Percentiles rank a stretch among this genome's conserved stretches.
Conservation (phyloP, 2,113 vertebrate species). For the Chascanopsetta lugubris region DNA sequence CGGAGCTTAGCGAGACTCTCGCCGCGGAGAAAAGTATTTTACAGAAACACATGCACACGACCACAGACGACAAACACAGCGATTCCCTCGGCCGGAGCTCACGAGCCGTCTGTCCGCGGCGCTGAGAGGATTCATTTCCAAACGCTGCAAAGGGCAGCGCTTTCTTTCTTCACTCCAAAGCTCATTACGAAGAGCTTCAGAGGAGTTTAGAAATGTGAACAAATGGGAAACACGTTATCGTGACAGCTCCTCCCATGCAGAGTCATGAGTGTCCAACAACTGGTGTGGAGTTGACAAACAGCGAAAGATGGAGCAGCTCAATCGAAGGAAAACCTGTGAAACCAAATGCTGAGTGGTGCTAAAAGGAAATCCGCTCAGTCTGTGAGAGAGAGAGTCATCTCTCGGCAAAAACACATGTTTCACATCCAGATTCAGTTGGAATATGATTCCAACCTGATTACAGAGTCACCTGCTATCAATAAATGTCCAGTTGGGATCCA, state of each 20-base stretch:
- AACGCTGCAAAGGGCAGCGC: constrained; percentile 23
- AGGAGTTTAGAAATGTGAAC: constrained; percentile 42
- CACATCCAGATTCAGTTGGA: background rate
- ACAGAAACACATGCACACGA: constrained; percentile 61
- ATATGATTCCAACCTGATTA: background rate
- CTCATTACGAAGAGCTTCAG: constrained; percentile 53
- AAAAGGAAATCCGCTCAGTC: constrained; percentile 16
- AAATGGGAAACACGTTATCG: constrained; percentile 56
- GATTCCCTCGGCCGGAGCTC: constrained; percentile 38
- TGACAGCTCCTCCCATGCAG: constrained; percentile 31
- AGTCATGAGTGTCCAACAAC: constrained; percentile 31
- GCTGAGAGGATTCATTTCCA: constrained; percentile 48
- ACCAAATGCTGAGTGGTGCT: constrained; percentile 42
- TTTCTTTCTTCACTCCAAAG: constrained; percentile 32
- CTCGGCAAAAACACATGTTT: background rate
- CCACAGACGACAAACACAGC: constrained; percentile 71
- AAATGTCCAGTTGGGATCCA: background rate
- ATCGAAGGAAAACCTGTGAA: constrained; percentile 45
- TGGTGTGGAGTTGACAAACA: constrained; percentile 44
- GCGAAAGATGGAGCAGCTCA: constrained; percentile 42
- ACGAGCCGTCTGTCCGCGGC: constrained; percentile 47
- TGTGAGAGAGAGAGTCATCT: constrained; percentile 39
- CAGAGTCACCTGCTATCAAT: background rate
- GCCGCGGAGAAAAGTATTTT: constrained; percentile 51
- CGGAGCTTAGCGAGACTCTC: constrained; percentile 33